These are phyloP conservation scores for Leucoraja ocellata DNA, from an alignment of 2,797 vertebrate genomes.

Conservation along the genomic window DNA sequence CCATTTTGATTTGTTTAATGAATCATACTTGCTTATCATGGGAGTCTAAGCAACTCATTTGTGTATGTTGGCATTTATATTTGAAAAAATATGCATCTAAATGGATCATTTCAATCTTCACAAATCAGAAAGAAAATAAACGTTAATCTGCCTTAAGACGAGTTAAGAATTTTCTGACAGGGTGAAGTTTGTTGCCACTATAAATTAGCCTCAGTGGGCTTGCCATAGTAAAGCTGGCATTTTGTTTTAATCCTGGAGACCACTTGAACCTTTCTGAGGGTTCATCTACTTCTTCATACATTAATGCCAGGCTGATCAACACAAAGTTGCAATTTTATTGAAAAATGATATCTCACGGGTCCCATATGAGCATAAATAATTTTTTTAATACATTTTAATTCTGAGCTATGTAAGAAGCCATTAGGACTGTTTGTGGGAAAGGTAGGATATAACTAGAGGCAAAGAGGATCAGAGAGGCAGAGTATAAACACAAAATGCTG, in stretches of 20 bases:
- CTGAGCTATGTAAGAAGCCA: not conserved
- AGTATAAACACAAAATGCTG: not conserved
- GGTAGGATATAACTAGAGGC: not conserved
- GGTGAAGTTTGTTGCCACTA: not conserved
- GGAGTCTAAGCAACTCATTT: too few relatives aligned
- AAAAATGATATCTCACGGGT: not conserved
- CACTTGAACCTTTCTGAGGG: too few relatives aligned
- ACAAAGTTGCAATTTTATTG: not conserved
- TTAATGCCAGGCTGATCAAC: not conserved
- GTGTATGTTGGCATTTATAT: not conserved
- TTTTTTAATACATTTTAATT: not conserved
- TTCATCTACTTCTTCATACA: not conserved
- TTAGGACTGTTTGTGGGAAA: not conserved
- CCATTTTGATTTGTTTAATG: not conserved
- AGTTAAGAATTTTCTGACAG: not conserved
- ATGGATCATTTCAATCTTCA: not conserved
- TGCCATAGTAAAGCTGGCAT: not conserved
- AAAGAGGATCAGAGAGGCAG: not conserved
- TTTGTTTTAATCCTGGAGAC: not conserved
- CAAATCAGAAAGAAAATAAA: not conserved
- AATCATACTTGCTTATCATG: too few relatives aligned
- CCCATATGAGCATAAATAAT: not conserved
- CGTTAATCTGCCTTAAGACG: not conserved
- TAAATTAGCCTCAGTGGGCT: not conserved
- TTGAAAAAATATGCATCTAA: not conserved